Base-by-base conservation (phyloP, 2,888 invertebrate genomes). In the Malthinus flaveolus region DNA sequence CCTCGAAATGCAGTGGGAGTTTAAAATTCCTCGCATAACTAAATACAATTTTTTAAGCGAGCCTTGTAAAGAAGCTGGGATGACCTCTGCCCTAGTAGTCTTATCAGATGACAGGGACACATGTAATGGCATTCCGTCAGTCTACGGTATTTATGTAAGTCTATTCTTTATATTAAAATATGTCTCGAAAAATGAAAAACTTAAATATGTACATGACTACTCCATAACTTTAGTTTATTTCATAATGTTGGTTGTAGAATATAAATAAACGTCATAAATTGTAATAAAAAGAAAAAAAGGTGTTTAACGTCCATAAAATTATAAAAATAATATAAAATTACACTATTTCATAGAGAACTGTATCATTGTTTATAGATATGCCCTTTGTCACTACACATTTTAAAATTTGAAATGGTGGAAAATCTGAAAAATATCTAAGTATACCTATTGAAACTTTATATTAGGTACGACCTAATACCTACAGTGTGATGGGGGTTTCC, bases 71-170 rank as follows among this genome's bases (percentile, higher is more conserved):
- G 23, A 23, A 23, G 23, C 23, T 23, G 23, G 5, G 23, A 64
- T 69, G 71, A 75, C 76, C 75, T 74, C 50, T 72, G 74, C 75
- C 69, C 63, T 65, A 64, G 64, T 64, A 69, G 68, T 67, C 65
- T 75, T 77, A 78, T 78, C 78, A 72, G 78, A 78, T 78, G 69
- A 64, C 67, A 70, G 66, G 68, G 71, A 73, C 75, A 75, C 73
- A 74, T 74, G 74, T 77, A 77, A 77, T 77, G 75, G 76, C 76
- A 76, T 77, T 76, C 76, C 71, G 65, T 59, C 62, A 64, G 62
- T 51, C 45, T 54, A 56, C 42, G 50, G 46, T 51, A 56, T 58
- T 23, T 23, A 63, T 36, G 59, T 59, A 54, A 51, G 54, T 44
- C 49, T 59, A 61, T 62, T 58, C 31, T 53, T 59, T 64, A 56